A percentile compares a stretch with the other conserved stretches of the same genome.
phyloP scores from a whole-genome alignment of 2,888 invertebrate species.

The Acheta domesticus region DNA sequence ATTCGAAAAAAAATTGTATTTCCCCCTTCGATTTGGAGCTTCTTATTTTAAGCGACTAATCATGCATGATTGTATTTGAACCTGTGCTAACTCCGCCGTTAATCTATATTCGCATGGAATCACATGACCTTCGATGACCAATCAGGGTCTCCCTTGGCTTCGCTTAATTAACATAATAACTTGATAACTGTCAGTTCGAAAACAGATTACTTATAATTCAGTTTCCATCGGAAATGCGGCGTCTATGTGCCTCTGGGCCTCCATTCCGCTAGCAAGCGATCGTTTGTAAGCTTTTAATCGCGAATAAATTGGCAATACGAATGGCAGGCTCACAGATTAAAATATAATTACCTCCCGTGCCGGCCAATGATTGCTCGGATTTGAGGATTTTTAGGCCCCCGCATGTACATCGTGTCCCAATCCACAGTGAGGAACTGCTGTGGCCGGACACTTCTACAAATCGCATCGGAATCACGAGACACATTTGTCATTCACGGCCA shows the following conservation, averaged over 20 bases:
- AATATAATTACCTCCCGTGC: slow-evolving; percentile 18
- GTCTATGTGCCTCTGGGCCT: slow-evolving; percentile 4
- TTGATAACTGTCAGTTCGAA: slow-evolving; percentile 1
- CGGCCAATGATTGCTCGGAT: background rate
- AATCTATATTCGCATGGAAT: too few species aligned
- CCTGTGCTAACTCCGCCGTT: too few species aligned
- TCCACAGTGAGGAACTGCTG: background rate
- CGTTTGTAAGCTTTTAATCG: slow-evolving; percentile 18
- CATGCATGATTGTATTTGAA: too few species aligned
- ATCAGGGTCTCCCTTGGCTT: background rate
- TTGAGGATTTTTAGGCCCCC: background rate
- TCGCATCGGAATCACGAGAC: background rate
- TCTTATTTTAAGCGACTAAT: too few species aligned
- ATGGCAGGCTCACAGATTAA: slow-evolving; percentile 18
- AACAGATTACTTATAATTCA: slow-evolving; percentile 9
- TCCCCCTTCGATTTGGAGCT: too few species aligned
- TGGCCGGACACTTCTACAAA: background rate
- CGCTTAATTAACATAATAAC: background rate
- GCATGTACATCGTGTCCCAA: background rate
- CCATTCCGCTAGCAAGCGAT: slow-evolving; percentile 1
- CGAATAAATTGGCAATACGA: background rate
- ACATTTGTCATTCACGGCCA: too few species aligned
- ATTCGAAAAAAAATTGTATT: too few species aligned
- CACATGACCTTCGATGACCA: background rate
- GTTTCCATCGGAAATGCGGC: background rate